Evolutionary conservation across 2,888 invertebrate genomes (phyloP).

Genomic region (Netelia inedita): DNA sequence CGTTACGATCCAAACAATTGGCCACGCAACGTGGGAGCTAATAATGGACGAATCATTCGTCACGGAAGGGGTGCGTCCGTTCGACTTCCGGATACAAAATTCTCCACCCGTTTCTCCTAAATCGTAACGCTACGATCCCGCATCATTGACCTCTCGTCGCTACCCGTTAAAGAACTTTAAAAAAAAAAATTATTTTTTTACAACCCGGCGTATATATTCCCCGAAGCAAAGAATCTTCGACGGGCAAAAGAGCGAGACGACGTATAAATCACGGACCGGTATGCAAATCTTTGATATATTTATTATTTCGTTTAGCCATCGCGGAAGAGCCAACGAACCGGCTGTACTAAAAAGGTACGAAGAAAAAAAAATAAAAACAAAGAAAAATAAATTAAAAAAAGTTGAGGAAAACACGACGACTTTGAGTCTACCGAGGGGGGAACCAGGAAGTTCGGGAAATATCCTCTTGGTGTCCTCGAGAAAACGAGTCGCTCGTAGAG

Average conservation of each 20-base stretch:
- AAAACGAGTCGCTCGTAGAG: slow-evolving; percentile 57
- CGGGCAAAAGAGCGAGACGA: slow-evolving; percentile 21
- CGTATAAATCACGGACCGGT: slow-evolving; percentile 49
- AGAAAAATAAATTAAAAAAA: background rate
- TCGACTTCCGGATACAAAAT: slow-evolving; percentile 58
- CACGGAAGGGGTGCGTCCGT: slow-evolving; percentile 58
- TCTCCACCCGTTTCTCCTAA: slow-evolving; percentile 7
- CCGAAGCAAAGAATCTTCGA: slow-evolving; percentile 26
- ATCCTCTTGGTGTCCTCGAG: slow-evolving; percentile 68
- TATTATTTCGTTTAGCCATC: slow-evolving; percentile 34
- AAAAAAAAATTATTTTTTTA: too few species aligned
- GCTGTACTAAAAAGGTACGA: background rate
- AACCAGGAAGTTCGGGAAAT: slow-evolving; percentile 66
- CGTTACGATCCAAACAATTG: too few species aligned
- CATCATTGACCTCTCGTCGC: slow-evolving; percentile 34
- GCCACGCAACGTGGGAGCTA: too few species aligned
- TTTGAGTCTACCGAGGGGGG: slow-evolving; percentile 22
- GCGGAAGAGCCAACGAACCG: slow-evolving; percentile 45
- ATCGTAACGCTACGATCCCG: slow-evolving; percentile 27
- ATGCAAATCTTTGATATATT: slow-evolving; percentile 42
- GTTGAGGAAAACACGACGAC: background rate
- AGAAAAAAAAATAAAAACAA: slow-evolving; percentile 10
- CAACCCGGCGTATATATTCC: background rate
- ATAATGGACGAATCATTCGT: slow-evolving; percentile 49
- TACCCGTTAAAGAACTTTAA: slow-evolving; percentile 5